Percentiles rank a stretch among this genome's conserved stretches.
Evolutionary conservation across 2,113 vertebrate genomes (phyloP).

Genomic region (Cichladusa arquata): DNA sequence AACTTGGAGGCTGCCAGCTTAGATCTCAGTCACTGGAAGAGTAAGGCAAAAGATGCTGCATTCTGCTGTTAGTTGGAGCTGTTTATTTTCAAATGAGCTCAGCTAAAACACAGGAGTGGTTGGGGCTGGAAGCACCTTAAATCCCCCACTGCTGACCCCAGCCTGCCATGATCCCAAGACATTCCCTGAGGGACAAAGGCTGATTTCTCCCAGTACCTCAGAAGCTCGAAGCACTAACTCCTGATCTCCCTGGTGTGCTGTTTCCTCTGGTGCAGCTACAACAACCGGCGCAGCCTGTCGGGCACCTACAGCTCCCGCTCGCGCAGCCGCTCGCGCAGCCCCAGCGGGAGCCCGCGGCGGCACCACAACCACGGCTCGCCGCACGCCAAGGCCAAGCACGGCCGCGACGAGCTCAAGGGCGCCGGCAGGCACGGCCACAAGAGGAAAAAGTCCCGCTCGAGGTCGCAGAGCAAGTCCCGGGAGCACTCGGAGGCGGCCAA

Average conservation of each 20-base stretch:
- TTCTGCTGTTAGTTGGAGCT: not conserved
- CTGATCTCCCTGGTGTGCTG: accelerated
- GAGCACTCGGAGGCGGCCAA: slow-evolving; percentile 86
- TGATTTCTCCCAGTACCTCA: accelerated
- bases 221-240: not conserved
- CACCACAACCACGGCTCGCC: slow-evolving; percentile 87
- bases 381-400: slow-evolving; percentile 87
- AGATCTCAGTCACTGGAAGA: not conserved
- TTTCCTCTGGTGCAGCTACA: slow-evolving; percentile 77
- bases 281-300: slow-evolving; percentile 91
- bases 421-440: slow-evolving; percentile 88
- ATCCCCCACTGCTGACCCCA: accelerated
- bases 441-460: slow-evolving; percentile 90
- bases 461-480: slow-evolving; percentile 87
- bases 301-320: slow-evolving; percentile 97
- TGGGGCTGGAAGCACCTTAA: not conserved
- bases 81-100: not conserved
- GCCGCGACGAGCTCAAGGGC: slow-evolving; percentile 86
- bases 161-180: accelerated
- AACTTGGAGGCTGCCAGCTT: not conserved
- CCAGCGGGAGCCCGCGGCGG: slow-evolving; percentile 88
- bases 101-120: accelerated
- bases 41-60: accelerated
- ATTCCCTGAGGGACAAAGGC: accelerated
- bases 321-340: slow-evolving; percentile 90